These are phyloP conservation scores for Drymodes brunneopygia DNA, from an alignment of 2,113 vertebrate genomes.

Conservation along the genomic window DNA sequence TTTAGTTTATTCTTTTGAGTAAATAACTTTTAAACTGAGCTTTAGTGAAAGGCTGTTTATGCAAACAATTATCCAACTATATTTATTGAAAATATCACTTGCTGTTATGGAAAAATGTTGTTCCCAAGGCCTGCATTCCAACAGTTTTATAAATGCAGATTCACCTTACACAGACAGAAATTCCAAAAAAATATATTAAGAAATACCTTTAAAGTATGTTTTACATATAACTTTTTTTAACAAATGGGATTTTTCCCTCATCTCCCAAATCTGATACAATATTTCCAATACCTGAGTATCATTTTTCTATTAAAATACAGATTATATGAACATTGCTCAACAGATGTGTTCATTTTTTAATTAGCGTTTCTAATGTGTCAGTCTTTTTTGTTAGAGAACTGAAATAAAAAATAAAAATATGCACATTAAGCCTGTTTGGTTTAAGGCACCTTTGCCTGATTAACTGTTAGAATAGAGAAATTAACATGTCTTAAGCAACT, in stretches of 20 bases:
- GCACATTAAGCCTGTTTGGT: background rate
- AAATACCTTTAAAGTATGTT: background rate
- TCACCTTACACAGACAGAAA: background rate
- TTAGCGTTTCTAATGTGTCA: background rate
- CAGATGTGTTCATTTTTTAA: background rate
- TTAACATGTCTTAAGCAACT: background rate
- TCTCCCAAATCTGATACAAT: background rate
- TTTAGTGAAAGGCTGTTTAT: background rate
- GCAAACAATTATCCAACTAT: background rate
- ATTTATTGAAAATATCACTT: background rate
- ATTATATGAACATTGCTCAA: background rate
- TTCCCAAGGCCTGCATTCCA: background rate
- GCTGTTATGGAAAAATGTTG: background rate
- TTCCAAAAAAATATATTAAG: background rate
- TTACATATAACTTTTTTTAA: background rate
- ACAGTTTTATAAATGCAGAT: background rate
- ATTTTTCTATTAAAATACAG: background rate
- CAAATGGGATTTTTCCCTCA: background rate
- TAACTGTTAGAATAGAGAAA: background rate
- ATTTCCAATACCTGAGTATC: background rate
- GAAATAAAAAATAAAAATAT: background rate
- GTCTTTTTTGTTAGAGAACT: background rate
- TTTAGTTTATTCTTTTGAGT: background rate
- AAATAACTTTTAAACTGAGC: background rate
- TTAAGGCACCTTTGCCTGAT: background rate